Evolutionary conservation across 2,113 vertebrate species (phyloP), one percentile per base, ranked within the genome.

Genomic region (Microcebus jonahi): DNA sequence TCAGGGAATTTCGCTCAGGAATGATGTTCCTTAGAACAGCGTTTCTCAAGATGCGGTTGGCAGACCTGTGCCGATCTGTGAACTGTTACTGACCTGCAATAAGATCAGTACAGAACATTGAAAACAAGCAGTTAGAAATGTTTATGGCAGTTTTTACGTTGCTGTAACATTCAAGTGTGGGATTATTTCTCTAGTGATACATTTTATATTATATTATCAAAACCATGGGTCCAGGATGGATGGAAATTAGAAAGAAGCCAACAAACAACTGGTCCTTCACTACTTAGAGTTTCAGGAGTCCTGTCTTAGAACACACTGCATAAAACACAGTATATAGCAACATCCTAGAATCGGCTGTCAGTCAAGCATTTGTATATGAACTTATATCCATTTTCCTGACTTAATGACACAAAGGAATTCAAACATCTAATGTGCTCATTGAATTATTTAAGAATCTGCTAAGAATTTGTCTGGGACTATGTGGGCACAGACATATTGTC

Each of bases 341-440:
- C 6, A 81, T 50, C 13, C 29, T 39, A 86, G 73, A 89, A 77
- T 80, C 18, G 63, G 61, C 42, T 73, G 7, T 85, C 29, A 76
- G 77, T 29, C 45, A 94, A 80, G 29, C 2, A 63, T 65, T 57
- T 25, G 7, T 68, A 23, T 17, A 34, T 34, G 23, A 86, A 55
- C 8, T 77, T 82, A 75, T 15, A 53, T 76, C 45, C 79, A 86
- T 86, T 91, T 93, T 93, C 65, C 73, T 89, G 80, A 88, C 53
- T 55, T 83, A 73, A 75, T 0, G 8, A 83, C n/a, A 59, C 20
- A 96, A 90, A 92, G 57, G 29, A 39, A 39, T 77, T 95, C 71
- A 63, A 76, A 50, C 23, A n/a, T 82, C 27, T 65, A 45, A 91
- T 93, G 36, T 89, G 83, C 61, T 81, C 45, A 91, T 17, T 18